Evolutionary conservation across 2,797 vertebrate species (phyloP).

Genomic region (Hydrophis major): DNA sequence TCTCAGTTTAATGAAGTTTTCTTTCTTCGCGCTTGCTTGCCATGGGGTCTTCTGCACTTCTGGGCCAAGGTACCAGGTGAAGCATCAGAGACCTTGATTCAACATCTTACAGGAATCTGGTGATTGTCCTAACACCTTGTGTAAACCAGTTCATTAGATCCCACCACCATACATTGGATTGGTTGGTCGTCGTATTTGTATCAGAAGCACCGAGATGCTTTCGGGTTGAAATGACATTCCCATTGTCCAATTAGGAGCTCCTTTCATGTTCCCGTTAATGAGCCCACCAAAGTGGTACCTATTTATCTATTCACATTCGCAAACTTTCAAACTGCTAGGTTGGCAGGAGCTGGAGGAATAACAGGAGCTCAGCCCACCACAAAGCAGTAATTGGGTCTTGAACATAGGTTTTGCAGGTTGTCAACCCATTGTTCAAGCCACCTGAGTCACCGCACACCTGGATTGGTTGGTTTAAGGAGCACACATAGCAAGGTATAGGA

Average conservation of each 20-base stretch:
- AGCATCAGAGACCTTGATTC: neutral
- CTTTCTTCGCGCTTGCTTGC: neutral
- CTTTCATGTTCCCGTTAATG: neutral
- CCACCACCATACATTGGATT: too few species aligned
- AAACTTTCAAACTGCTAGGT: neutral
- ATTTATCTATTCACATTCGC: neutral
- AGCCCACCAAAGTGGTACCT: neutral
- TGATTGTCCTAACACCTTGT: neutral
- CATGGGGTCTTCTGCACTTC: neutral
- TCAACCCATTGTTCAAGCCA: neutral
- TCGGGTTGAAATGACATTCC: neutral
- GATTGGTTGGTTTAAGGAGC: neutral
- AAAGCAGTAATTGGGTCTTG: neutral
- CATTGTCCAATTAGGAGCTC: neutral
- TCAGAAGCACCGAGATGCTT: neutral
- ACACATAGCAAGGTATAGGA: neutral
- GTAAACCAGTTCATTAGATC: neutral
- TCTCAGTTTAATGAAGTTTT: neutral
- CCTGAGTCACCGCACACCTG: accelerated
- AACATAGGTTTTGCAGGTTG: neutral
- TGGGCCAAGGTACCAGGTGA: neutral
- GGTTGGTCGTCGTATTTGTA: neutral
- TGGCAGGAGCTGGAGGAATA: neutral
- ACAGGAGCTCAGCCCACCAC: too few species aligned
- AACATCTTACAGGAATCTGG: neutral